Evolutionary conservation across 2,888 invertebrate genomes (phyloP), one percentile per base, ranked within the genome.

Genomic region (Clivina fossor): DNA sequence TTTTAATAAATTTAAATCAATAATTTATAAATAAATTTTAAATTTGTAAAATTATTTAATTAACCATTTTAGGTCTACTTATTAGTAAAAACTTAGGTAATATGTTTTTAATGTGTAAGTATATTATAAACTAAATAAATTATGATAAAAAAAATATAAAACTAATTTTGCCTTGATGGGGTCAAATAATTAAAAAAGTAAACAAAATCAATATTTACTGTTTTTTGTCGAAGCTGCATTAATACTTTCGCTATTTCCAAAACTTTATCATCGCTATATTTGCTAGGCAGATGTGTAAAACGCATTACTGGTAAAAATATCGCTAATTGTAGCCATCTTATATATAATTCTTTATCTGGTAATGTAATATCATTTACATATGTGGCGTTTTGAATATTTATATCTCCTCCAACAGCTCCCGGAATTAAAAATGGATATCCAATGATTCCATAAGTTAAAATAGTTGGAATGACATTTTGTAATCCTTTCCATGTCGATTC

Each of bases 371-470:
- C 53, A 70, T 78, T 43, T 78, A 56, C 72, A 75, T 13, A 80
- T 71, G 55, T 80, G 66, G 65, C 79, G 1, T 79, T 79, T 2
- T 84, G 81, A 59, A 85, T 77, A 43, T 84, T 80, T 33, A 86
- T 87, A 65, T 93, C 93, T 0, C 94, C 97, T 0, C 97, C 97
- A 0, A 97, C 91, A 3, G 94, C 89, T 0, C 96, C 95, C 0
- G 95, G 93, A 78, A 96, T 85, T 35, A 95, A 81, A 65, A 95
- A 95, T 0, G 94, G 94, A 73, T 90, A 96, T 0, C 97, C 97
- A 44, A 92, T 84, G 16, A 95, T 82, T 0, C 95, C 94, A 62
- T 95, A 88, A 0, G 88, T 89, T 16, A 94, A 73, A 55, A 93
- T 86, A 0, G 93, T 90, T 0, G 95, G 93, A 63, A 97, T 88